Conservation (phyloP, 2,113 vertebrate species). For the Gadus macrocephalus region DNA sequence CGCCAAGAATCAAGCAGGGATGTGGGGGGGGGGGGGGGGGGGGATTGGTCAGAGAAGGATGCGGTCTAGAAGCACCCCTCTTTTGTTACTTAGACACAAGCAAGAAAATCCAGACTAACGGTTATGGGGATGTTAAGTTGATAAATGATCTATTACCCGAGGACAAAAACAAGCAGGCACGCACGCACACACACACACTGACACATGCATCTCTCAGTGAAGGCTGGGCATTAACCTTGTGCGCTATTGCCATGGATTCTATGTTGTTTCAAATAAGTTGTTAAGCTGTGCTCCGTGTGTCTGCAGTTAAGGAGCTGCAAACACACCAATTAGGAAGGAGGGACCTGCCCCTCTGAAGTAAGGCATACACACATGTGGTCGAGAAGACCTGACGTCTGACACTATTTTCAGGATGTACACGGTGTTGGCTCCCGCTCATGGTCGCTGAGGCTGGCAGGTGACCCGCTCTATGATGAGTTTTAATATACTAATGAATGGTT, state of each 20-base stretch:
- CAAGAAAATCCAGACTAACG: constrained; percentile 27
- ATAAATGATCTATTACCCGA: constrained; percentile 36
- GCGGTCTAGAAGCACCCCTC: constrained; percentile 18
- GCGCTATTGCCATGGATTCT: constrained; percentile 25
- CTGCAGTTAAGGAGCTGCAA: constrained; percentile 61
- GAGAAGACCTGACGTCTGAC: constrained; percentile 50
- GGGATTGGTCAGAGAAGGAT: constrained; percentile 17
- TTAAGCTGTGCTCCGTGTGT: constrained; percentile 54
- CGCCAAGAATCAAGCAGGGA: constrained; percentile 23
- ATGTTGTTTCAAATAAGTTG: constrained; percentile 43
- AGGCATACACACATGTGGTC: constrained; percentile 38
- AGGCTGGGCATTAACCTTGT: constrained; percentile 30
- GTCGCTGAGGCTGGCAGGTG: background rate
- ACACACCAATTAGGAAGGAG: constrained; percentile 50
- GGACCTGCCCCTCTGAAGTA: constrained; percentile 34
- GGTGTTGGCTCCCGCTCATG: constrained; percentile 30
- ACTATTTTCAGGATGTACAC: constrained; percentile 59
- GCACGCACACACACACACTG: constrained; percentile 5
- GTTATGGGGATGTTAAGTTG: constrained; percentile 24
- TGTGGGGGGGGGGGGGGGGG: constrained; percentile 9
- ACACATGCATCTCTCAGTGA: background rate
- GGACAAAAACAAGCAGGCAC: background rate
- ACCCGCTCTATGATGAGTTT: background rate
- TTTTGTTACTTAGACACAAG: constrained; percentile 43
- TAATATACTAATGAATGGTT: too few species aligned